These are phyloP conservation scores for Taxidea taxus DNA, from an alignment of 2,113 vertebrate species.

Conservation along the genomic window DNA sequence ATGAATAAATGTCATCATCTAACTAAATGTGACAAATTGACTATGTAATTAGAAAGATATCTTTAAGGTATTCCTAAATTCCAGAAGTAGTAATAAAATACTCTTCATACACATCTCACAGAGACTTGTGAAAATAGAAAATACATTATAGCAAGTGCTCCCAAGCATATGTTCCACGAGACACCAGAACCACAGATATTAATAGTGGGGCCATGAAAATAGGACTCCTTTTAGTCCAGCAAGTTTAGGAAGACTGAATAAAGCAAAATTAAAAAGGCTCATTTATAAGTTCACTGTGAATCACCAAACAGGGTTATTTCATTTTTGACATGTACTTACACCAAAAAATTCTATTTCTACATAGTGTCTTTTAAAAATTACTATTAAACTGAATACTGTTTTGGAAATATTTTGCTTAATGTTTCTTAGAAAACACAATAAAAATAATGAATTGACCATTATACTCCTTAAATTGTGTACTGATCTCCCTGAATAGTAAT, in stretches of 20 bases:
- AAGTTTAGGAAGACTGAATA: not conserved
- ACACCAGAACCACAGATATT: not conserved
- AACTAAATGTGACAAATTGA: conserved; percentile 56
- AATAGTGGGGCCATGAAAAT: not conserved
- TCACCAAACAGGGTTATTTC: not conserved
- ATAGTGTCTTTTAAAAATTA: not conserved
- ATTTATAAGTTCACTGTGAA: not conserved
- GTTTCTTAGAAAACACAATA: not conserved
- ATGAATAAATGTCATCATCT: conserved; percentile 71
- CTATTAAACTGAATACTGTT: not conserved
- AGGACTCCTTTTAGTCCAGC: not conserved
- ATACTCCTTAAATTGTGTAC: not conserved
- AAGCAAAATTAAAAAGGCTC: not conserved
- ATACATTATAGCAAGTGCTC: not conserved
- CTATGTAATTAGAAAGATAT: conserved; percentile 68
- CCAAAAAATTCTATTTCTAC: not conserved
- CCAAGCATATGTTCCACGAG: not conserved
- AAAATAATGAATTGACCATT: not conserved
- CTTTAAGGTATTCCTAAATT: conserved; percentile 68
- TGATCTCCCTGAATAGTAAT: not conserved
- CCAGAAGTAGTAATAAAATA: conserved; percentile 68
- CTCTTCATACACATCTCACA: conserved; percentile 44
- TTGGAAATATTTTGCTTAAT: not conserved
- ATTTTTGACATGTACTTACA: not conserved
- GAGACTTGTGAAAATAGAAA: not conserved